Conservation (phyloP, 1,140 invertebrate species). For the Anthonomus grandis region DNA sequence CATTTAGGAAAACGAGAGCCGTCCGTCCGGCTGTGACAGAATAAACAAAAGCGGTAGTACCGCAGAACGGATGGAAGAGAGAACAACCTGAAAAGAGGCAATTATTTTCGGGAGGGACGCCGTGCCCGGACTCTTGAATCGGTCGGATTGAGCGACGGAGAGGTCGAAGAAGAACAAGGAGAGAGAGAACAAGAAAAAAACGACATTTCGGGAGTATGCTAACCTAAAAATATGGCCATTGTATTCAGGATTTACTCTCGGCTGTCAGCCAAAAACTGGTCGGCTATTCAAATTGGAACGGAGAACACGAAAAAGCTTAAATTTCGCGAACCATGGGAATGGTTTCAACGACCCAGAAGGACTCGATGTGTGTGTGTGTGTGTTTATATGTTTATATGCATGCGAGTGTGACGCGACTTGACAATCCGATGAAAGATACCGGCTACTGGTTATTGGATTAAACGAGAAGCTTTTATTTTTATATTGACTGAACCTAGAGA, state of each 20-base stretch:
- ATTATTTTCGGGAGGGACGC: conserved; percentile 26
- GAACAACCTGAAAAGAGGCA: conserved; percentile 26
- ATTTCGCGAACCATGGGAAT: conserved; percentile 28
- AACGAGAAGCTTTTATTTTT: too few relatives aligned
- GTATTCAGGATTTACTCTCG: conserved; percentile 27
- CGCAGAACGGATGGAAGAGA: too few relatives aligned
- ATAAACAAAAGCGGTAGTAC: too few relatives aligned
- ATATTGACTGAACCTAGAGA: too few relatives aligned
- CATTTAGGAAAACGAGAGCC: too few relatives aligned
- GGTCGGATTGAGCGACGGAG: too few relatives aligned
- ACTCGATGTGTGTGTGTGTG: neutral
- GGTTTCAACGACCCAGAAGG: neutral
- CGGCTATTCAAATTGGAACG: conserved; percentile 28
- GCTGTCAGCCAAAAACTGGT: conserved; percentile 26
- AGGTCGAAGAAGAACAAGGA: conserved; percentile 15
- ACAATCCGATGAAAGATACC: conserved; percentile 26
- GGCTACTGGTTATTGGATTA: too few relatives aligned
- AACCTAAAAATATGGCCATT: conserved; percentile 27
- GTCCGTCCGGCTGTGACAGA: too few relatives aligned
- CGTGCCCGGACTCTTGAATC: conserved; percentile 4
- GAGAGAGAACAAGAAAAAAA: conserved; percentile 10
- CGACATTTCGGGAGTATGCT: conserved; percentile 23
- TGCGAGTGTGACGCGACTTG: conserved; percentile 22
- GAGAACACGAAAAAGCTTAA: conserved; percentile 29
- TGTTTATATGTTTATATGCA: neutral